Evolutionary conservation across 2,888 invertebrate species (phyloP).

Genomic region (Anodontia alba): DNA sequence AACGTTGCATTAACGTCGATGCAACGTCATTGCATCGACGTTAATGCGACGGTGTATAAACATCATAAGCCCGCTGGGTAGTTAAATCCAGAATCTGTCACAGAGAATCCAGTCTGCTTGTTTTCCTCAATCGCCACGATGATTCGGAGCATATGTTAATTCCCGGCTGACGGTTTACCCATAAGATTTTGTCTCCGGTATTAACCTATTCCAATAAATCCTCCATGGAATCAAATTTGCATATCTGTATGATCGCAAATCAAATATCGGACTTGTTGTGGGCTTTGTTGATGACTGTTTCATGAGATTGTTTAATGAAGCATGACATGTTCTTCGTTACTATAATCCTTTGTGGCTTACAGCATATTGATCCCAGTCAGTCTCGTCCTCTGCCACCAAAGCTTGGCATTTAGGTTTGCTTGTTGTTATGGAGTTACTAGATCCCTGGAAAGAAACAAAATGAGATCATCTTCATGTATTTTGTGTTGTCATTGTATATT

Average conservation of each 20-base stretch:
- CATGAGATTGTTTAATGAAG: conserved; percentile 17
- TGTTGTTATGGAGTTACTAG: neutral
- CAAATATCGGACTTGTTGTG: conserved; percentile 12
- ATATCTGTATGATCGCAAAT: conserved; percentile 18
- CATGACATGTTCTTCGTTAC: conserved; percentile 9
- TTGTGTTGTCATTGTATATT: too few species aligned
- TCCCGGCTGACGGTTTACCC: neutral
- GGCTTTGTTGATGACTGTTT: conserved; percentile 8
- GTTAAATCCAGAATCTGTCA: too few species aligned
- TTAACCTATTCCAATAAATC: conserved; percentile 3
- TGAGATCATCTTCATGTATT: too few species aligned
- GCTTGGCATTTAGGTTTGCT: neutral
- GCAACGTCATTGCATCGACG: too few species aligned
- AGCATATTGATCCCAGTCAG: neutral
- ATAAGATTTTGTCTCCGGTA: neutral
- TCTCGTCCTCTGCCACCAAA: neutral
- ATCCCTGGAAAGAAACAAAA: neutral
- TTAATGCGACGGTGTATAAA: too few species aligned
- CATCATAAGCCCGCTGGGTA: too few species aligned
- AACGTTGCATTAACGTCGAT: too few species aligned
- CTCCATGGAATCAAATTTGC: conserved; percentile 10
- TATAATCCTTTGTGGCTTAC: conserved; percentile 9
- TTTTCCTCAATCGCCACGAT: neutral
- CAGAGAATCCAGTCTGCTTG: too few species aligned
- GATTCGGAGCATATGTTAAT: conserved; percentile 8